Conservation (phyloP, 2,888 invertebrate genomes). For the Embidobia sp. region DNA sequence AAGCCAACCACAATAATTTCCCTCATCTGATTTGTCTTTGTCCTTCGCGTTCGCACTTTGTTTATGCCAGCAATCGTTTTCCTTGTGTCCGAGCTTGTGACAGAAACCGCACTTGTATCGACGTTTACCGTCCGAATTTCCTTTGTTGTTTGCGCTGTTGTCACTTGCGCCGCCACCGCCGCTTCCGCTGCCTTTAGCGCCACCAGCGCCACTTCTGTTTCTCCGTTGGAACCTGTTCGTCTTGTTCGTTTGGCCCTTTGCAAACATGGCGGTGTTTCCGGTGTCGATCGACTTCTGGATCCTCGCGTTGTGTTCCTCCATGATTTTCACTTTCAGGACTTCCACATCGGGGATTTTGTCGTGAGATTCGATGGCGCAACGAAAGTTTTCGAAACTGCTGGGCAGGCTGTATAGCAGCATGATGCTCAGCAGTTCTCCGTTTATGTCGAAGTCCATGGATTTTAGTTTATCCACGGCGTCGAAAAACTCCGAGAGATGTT, state of each 20-base stretch:
- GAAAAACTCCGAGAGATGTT: slow-evolving; percentile 68
- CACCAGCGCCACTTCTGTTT: neutral
- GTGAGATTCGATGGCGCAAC: slow-evolving; percentile 11
- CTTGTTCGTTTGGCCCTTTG: neutral
- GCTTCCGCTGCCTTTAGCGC: neutral
- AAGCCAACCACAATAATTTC: too few species aligned
- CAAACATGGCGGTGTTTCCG: slow-evolving; percentile 8
- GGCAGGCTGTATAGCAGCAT: slow-evolving; percentile 47
- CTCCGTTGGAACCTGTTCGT: neutral
- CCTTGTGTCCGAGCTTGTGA: slow-evolving; percentile 10
- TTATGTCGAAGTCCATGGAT: slow-evolving; percentile 66
- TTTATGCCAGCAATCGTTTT: slow-evolving; percentile 5
- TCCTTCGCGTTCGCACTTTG: slow-evolving; percentile 12
- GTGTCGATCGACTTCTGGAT: neutral
- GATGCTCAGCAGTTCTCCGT: slow-evolving; percentile 30
- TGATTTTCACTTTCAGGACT: slow-evolving; percentile 4
- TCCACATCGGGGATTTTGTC: neutral
- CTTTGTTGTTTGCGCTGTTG: neutral
- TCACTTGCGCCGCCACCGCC: neutral
- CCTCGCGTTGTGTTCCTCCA: slow-evolving; percentile 7
- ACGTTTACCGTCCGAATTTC: neutral
- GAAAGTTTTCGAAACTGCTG: slow-evolving; percentile 6
- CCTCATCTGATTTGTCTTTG: slow-evolving; percentile 5
- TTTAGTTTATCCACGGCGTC: slow-evolving; percentile 9
- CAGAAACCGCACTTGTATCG: slow-evolving; percentile 28